Evolutionary conservation across 2,113 vertebrate genomes (phyloP).

Genomic region (Labeo catla): DNA sequence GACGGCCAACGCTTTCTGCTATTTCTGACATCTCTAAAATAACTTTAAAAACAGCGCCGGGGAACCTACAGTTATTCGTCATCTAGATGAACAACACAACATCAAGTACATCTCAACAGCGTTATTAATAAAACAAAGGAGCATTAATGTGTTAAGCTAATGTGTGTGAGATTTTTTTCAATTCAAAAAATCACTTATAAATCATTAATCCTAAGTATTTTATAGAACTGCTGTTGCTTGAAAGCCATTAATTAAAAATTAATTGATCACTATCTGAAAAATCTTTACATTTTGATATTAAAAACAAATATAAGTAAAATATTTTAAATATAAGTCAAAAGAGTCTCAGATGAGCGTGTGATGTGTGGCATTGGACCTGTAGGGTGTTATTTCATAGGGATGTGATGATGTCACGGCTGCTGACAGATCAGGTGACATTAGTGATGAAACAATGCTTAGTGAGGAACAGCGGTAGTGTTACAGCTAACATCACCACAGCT

Average conservation of each 20-base stretch:
- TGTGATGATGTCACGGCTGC: conserved; percentile 66
- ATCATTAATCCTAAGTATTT: not conserved
- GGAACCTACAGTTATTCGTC: conserved; percentile 24
- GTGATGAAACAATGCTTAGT: conserved; percentile 60
- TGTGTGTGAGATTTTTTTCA: too few species aligned
- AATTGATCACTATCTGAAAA: not conserved
- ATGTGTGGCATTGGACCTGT: not conserved
- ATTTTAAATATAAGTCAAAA: too few species aligned
- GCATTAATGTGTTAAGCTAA: too few species aligned
- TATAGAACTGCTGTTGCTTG: not conserved
- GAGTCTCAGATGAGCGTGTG: not conserved
- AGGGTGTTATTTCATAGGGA: conserved; percentile 50
- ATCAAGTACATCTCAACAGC: conserved; percentile 5
- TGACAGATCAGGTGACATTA: conserved; percentile 69
- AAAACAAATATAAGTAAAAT: not conserved
- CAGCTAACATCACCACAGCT: conserved; percentile 17
- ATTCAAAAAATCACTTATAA: not conserved
- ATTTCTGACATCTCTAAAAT: conserved; percentile 67
- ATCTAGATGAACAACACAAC: conserved; percentile 60
- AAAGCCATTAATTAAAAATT: not conserved
- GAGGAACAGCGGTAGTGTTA: conserved; percentile 22
- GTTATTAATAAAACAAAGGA: conserved; percentile 22
- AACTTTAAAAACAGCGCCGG: conserved; percentile 35
- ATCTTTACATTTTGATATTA: not conserved
- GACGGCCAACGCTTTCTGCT: conserved; percentile 54